phyloP scores from a whole-genome alignment of 1,140 invertebrate genomes.

The Agrypnia vestita region DNA sequence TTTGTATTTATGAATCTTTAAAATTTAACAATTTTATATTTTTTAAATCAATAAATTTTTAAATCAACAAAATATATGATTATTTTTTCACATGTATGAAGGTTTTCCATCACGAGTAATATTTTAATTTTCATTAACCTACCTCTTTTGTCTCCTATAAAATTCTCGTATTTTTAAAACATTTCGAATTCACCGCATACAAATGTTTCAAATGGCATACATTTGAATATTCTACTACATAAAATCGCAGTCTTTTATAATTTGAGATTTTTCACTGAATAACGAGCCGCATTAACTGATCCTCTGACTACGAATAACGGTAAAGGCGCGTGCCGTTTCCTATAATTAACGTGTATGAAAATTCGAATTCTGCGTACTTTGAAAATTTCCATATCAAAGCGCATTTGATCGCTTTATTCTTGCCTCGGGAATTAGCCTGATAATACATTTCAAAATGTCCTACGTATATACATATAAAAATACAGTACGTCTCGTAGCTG shows the following conservation, averaged over 20 bases:
- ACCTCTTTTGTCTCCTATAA: neutral
- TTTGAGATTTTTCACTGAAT: neutral
- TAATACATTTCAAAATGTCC: constrained; percentile 50
- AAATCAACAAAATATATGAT: too few species aligned
- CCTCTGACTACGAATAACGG: too few species aligned
- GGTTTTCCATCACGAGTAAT: too few species aligned
- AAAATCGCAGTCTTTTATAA: too few species aligned
- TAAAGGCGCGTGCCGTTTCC: constrained; percentile 1
- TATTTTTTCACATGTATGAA: too few species aligned
- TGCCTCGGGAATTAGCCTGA: neutral
- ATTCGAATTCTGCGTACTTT: constrained; percentile 50
- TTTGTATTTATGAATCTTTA: too few species aligned
- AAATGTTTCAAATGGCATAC: constrained; percentile 1
- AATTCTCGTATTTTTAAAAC: neutral
- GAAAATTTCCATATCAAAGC: constrained; percentile 60
- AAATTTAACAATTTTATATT: too few species aligned
- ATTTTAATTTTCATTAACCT: neutral
- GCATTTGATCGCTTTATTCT: neutral
- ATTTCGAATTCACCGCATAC: constrained; percentile 9
- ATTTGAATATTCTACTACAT: constrained; percentile 21
- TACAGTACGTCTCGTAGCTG: neutral
- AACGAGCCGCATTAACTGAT: neutral
- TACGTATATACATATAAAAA: neutral
- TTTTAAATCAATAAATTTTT: too few species aligned
- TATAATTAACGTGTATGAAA: constrained; percentile 41